phyloP scores from a whole-genome alignment of 2,888 invertebrate species.

The Incurvaria masculella region DNA sequence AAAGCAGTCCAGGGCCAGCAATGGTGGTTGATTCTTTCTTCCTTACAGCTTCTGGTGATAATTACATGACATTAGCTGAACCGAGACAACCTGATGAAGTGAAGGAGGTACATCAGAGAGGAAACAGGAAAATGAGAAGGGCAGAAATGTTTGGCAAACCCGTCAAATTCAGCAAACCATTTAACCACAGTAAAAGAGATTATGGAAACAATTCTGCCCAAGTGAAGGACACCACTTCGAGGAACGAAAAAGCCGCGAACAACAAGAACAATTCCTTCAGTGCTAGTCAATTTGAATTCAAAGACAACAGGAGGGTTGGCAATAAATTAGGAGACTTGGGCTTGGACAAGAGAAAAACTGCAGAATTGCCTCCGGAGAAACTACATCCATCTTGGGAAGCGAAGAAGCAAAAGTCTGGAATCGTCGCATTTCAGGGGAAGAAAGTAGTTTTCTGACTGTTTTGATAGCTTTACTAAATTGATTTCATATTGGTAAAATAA shows the following conservation, averaged over 20 bases:
- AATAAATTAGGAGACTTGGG: constrained; percentile 10
- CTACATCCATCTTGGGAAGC: constrained; percentile 56
- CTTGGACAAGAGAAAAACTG: constrained; percentile 13
- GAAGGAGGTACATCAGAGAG: constrained; percentile 39
- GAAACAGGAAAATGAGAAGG: constrained; percentile 42
- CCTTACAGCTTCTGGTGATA: constrained; percentile 41
- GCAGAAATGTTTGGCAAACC: constrained; percentile 46
- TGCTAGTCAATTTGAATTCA: too few species aligned
- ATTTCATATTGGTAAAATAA: too few species aligned
- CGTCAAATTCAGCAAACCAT: constrained; percentile 20
- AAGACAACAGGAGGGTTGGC: constrained; percentile 13
- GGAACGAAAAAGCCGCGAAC: too few species aligned
- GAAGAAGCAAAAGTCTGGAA: constrained; percentile 42
- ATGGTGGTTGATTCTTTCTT: constrained; percentile 49
- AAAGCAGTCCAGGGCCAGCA: constrained; percentile 20
- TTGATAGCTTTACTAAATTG: too few species aligned
- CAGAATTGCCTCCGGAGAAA: constrained; percentile 29
- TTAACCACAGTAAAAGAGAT: too few species aligned
- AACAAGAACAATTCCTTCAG: too few species aligned
- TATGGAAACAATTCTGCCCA: too few species aligned
- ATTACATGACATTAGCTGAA: constrained; percentile 44
- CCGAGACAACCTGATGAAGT: constrained; percentile 44
- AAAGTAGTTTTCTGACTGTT: constrained; percentile 39
- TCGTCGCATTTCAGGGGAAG: constrained; percentile 46
- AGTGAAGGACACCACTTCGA: too few species aligned